phyloP scores from a whole-genome alignment of 2,888 invertebrate genomes.

The Drosophila hawaiiensis region DNA sequence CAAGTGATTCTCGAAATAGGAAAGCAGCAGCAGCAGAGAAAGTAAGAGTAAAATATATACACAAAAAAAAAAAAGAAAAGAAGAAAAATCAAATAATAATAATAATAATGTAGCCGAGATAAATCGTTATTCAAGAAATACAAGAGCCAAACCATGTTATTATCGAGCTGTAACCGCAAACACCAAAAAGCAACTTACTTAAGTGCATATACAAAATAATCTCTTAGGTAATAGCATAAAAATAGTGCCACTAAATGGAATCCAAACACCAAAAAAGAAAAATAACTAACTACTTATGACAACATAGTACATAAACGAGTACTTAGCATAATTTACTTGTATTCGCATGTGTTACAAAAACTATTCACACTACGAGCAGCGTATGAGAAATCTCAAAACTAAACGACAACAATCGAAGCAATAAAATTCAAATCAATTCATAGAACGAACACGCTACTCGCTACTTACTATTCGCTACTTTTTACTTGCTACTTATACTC shows the following conservation, averaged over 20 bases:
- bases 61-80: slow-evolving; percentile 1
- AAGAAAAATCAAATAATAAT: background rate
- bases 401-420: slow-evolving; percentile 27
- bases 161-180: slow-evolving; percentile 53
- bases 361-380: slow-evolving; percentile 3
- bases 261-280: slow-evolving; percentile 1
- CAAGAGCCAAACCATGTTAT: slow-evolving; percentile 30
- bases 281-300: slow-evolving; percentile 13
- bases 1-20: slow-evolving; percentile 51
- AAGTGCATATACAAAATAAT: slow-evolving; percentile 33
- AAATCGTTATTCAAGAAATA: slow-evolving; percentile 13
- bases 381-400: slow-evolving; percentile 7
- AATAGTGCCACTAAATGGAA: slow-evolving; percentile 13
- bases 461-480: slow-evolving; percentile 12
- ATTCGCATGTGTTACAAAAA: slow-evolving; percentile 28
- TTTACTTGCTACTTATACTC: slow-evolving; percentile 15
- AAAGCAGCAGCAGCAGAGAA: slow-evolving; percentile 28
- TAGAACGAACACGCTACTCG: slow-evolving; percentile 8
- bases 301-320: slow-evolving; percentile 13
- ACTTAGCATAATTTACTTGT: slow-evolving; percentile 19
- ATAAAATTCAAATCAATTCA: slow-evolving; percentile 12
- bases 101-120: slow-evolving; percentile 11
- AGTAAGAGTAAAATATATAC: slow-evolving; percentile 14
- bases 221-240: slow-evolving; percentile 43
- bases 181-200: slow-evolving; percentile 46